These are phyloP conservation scores for Drosophila mayri DNA, from an alignment of 1,140 invertebrate species.

Conservation along the genomic window DNA sequence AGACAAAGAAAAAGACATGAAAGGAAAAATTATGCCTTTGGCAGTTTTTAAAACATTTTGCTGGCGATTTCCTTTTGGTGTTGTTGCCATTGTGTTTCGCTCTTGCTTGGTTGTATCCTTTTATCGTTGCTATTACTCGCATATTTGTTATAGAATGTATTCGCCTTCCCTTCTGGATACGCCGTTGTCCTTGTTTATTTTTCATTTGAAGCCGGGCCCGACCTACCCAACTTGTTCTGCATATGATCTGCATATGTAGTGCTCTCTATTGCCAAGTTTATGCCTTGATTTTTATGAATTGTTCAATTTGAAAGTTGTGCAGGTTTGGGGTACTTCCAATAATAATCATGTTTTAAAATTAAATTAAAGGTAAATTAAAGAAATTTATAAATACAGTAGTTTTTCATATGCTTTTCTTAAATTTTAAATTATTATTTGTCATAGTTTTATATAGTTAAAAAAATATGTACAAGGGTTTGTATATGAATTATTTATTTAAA, in stretches of 20 bases:
- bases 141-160: slow-evolving; percentile 71
- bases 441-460: not conserved
- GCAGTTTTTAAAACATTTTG: slow-evolving; percentile 59
- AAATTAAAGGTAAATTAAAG: not conserved
- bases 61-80: slow-evolving; percentile 52
- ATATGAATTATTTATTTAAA: too few relatives aligned
- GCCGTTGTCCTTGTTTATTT: slow-evolving; percentile 68
- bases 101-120: slow-evolving; percentile 39
- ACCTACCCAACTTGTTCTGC: slow-evolving; percentile 58
- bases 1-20: slow-evolving; percentile 53
- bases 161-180: slow-evolving; percentile 58
- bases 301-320: not conserved
- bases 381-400: too few relatives aligned
- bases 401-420: too few relatives aligned
- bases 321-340: rapidly evolving
- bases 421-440: too few relatives aligned
- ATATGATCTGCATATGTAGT: slow-evolving; percentile 59
- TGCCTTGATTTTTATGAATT: not conserved
- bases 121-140: slow-evolving; percentile 77
- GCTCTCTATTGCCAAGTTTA: slow-evolving; percentile 4
- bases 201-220: slow-evolving; percentile 60
- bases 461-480: too few relatives aligned
- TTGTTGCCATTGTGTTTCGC: slow-evolving; percentile 31
- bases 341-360: not conserved
- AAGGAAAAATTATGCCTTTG: slow-evolving; percentile 58